Evolutionary conservation across 2,797 vertebrate genomes (phyloP), one percentile per base, ranked within the genome.

Genomic region (Erethizon dorsatum): DNA sequence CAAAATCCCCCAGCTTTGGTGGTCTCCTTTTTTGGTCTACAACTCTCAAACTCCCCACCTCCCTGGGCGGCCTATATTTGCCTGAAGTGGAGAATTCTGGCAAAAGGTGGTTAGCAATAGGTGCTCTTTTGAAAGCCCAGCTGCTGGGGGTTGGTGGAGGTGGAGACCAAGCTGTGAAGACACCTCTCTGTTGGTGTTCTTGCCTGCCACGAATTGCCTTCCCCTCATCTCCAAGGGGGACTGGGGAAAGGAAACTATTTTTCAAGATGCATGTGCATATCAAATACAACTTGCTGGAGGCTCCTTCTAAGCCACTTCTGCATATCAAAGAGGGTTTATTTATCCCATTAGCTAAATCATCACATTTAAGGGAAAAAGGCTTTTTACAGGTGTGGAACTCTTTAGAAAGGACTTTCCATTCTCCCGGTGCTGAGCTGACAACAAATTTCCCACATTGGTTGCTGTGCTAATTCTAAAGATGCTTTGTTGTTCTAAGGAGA

Each of bases 321-420:
- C 97, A 98, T 97, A 96, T 98, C 97, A 97, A 96, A 97, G 97
- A 90, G 77, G 91, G 92, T 94, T 96, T 98, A 96, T 96, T 97
- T 97, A 97, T 95, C 88, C 77, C 94, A 90, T 97, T 97, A 96
- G 97, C 94, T 85, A 94, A 95, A 92, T 97, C 65, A 69, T 93
- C 61, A 92, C 75, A 5, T 95, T 86, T 80, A 85, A 95, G 75
- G 95, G 85, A 59, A 80, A 89, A 79, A 88, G 78, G 91, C 96
- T 94, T 97, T 96, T 95, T 88, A 88, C 97, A 96, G 94, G 96
- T 97, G 96, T 88, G 82, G 91, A 57, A 79, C 78, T 95, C 96
- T 87, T 97, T 89, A 90, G 87, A 94, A 89, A 96, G 89, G 67
- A 80, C 92, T 97, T 97, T 97, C 94, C 77, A 59, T 71, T 78